Conservation (phyloP, 2,113 vertebrate genomes). For the Ptilorrhoa leucosticta region DNA sequence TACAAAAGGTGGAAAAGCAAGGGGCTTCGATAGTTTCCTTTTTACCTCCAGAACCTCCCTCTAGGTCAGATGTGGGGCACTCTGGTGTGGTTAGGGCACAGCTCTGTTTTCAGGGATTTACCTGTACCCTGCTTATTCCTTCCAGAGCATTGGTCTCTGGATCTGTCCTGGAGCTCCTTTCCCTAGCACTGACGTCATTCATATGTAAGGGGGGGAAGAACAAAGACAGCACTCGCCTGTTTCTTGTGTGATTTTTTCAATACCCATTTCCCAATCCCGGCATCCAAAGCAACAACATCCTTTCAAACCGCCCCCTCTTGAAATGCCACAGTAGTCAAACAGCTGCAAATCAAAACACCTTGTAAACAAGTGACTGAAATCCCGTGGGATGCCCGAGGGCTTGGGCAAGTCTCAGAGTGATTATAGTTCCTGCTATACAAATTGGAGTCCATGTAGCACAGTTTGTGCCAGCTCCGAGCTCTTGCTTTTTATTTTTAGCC, state of each 20-base stretch:
- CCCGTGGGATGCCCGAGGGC: constrained; percentile 58
- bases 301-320: constrained; percentile 51
- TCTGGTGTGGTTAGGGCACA: background rate
- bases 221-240: background rate
- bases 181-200: background rate
- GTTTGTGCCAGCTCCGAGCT: constrained; percentile 11
- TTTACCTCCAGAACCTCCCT: background rate
- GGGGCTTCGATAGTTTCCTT: background rate
- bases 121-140: background rate
- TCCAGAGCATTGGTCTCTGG: background rate
- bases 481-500: constrained; percentile 59
- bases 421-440: constrained; percentile 68
- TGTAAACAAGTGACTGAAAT: constrained; percentile 69
- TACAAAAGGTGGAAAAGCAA: background rate
- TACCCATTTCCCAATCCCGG: constrained; percentile 40
- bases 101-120: background rate
- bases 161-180: constrained; percentile 4
- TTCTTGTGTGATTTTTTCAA: constrained; percentile 55
- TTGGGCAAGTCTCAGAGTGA: constrained; percentile 61
- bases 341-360: constrained; percentile 66
- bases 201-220: background rate
- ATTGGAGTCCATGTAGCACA: constrained; percentile 52
- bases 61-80: background rate
- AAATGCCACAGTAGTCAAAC: constrained; percentile 54
- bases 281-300: constrained; percentile 55